Evolutionary conservation across 1,140 invertebrate species (phyloP), one percentile per base, ranked within the genome.

Genomic region (Drosophila erecta): DNA sequence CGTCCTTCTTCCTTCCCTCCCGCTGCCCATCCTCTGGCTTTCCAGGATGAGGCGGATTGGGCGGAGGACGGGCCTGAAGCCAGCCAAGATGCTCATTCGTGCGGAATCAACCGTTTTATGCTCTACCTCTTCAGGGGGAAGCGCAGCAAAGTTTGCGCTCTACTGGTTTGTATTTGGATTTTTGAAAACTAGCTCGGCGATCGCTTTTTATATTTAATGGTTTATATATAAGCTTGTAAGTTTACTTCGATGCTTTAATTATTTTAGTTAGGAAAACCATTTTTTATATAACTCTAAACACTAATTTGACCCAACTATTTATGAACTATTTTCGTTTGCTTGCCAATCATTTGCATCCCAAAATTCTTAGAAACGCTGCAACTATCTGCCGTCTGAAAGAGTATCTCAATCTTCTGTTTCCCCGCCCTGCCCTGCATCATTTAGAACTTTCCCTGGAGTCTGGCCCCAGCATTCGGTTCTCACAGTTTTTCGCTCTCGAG

Each of bases 51-150:
- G 56, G 47, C 43, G 55, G 43, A 20, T 51, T 41, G 30, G 38
- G 53, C 38, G 58, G 41, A 65, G 20, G 33, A 20, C 22, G 14
- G 40, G 58, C 40, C 14, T 4, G 50, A 46, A 57, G 24, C 66
- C 27, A 43, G 58, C 58, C 46, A 65, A 69, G 50, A 24, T 57
- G 61, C 27, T 58, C 62, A 76, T 87, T 86, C 83, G 83, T 81
- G 83, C 78, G 83, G 78, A 87, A 86, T 79, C 75, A 81, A 69
- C 67, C 79, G 78, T 81, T 86, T 79, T 81, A 85, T 86, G 67
- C 78, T 41, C 79, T 72, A 41, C 49, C 33, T 57, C 30, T 20
- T 64, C n/a, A 27, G 20, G 49, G 47, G 41, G 49, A 24, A 44
- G 66, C 40, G 27, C 11, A 30, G 27, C 3, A 7, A 12, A 10